Evolutionary conservation across 1,140 invertebrate genomes (phyloP).

Genomic region (Drosophila persimilis): DNA sequence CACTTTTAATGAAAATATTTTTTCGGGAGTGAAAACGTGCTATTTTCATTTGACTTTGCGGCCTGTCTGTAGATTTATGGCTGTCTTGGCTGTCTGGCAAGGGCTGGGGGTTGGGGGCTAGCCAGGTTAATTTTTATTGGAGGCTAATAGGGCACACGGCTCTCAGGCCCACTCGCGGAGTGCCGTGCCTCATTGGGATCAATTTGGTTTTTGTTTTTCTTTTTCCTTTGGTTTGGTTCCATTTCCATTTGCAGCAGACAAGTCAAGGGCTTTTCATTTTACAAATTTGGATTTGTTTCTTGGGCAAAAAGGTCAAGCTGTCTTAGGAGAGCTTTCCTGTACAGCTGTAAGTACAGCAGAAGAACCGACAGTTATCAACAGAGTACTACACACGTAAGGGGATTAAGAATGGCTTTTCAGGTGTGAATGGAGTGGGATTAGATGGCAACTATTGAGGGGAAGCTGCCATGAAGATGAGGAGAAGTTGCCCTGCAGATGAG

Average conservation of each 20-base stretch:
- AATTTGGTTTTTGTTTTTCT: constrained; percentile 16
- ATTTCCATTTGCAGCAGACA: no score
- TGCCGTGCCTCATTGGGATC: constrained; percentile 42
- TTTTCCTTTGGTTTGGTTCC: background rate
- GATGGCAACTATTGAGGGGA: background rate
- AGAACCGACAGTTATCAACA: background rate
- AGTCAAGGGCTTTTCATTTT: background rate
- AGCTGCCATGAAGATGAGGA: no score
- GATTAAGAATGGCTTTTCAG: constrained; percentile 1
- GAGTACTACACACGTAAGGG: background rate
- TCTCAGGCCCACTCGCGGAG: constrained; percentile 10
- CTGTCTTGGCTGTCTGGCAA: constrained; percentile 27
- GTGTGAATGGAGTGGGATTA: background rate
- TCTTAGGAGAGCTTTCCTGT: background rate
- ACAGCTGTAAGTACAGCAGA: background rate
- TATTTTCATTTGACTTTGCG: constrained; percentile 67
- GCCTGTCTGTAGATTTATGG: constrained; percentile 65
- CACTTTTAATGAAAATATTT: constrained; percentile 80
- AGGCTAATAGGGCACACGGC: constrained; percentile 49
- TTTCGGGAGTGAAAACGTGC: constrained; percentile 45
- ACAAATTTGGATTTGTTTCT: constrained; percentile 38
- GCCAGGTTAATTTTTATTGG: constrained; percentile 59
- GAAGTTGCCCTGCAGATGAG: no score
- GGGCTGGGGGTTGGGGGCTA: constrained; percentile 3
- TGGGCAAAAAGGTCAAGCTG: constrained; percentile 22